Percentiles rank a stretch among this genome's conserved stretches.
Evolutionary conservation across 2,888 invertebrate genomes (phyloP).

Genomic region (Dastarcus helophoroides): DNA sequence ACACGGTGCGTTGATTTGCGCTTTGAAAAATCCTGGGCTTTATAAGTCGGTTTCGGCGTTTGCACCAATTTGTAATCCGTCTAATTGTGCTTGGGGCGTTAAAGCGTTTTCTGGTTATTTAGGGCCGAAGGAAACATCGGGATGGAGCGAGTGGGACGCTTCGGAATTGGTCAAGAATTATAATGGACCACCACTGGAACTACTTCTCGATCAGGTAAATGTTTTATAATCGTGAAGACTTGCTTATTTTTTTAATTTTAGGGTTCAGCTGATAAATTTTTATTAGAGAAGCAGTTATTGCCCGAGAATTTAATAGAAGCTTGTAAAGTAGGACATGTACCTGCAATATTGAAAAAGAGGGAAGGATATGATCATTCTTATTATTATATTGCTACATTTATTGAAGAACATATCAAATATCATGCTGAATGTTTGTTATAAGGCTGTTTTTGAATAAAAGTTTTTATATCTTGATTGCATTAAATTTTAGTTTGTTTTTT

Average conservation of each 20-base stretch:
- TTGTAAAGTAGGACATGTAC: slow-evolving; percentile 56
- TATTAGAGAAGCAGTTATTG: slow-evolving; percentile 60
- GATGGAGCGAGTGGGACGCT: slow-evolving; percentile 83
- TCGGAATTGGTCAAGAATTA: slow-evolving; percentile 71
- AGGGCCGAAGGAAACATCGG: slow-evolving; percentile 48
- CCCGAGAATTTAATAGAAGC: slow-evolving; percentile 74
- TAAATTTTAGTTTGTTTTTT: no score
- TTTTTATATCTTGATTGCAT: no score
- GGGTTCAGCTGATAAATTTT: slow-evolving; percentile 76
- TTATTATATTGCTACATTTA: slow-evolving; percentile 82
- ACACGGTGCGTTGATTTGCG: slow-evolving; percentile 86
- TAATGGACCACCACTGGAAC: slow-evolving; percentile 67
- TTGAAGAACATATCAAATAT: slow-evolving; percentile 85
- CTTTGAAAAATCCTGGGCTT: slow-evolving; percentile 79
- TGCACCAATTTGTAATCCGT: slow-evolving; percentile 88
- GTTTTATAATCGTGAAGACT: neutral
- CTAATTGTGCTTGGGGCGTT: slow-evolving; percentile 72
- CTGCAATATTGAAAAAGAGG: slow-evolving; percentile 57
- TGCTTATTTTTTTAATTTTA: slow-evolving; percentile 32
- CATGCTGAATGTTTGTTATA: slow-evolving; percentile 55
- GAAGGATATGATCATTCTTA: slow-evolving; percentile 94
- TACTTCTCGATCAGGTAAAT: slow-evolving; percentile 81
- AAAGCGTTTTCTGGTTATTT: slow-evolving; percentile 77
- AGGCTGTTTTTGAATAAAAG: slow-evolving; percentile 3
- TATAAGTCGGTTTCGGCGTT: slow-evolving; percentile 89